A percentile compares a stretch with the other conserved stretches of the same genome.
Evolutionary conservation across 2,113 vertebrate species (phyloP).

Genomic region (Chamaea fasciata): DNA sequence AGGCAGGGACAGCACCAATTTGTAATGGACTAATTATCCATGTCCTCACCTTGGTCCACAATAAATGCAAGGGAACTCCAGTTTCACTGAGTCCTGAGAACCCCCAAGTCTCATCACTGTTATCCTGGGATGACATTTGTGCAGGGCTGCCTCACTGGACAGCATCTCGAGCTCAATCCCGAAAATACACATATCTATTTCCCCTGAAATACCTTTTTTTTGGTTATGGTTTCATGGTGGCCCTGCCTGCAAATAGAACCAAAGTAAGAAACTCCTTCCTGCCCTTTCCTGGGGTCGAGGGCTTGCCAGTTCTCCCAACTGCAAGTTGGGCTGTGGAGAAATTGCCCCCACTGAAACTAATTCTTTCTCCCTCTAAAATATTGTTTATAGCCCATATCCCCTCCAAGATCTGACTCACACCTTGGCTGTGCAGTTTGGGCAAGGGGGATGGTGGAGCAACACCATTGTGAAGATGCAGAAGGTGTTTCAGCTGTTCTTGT

Average conservation of each 20-base stretch:
- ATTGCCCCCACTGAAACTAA: neutral
- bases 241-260: neutral
- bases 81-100: neutral
- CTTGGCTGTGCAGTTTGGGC: neutral
- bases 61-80: neutral
- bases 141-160: neutral
- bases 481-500: neutral
- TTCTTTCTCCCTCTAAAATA: neutral
- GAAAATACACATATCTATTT: neutral
- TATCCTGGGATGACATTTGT: fast-evolving
- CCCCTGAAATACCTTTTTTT: neutral
- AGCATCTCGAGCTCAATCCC: neutral
- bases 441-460: neutral
- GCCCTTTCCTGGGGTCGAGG: neutral
- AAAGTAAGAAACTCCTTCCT: neutral
- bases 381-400: neutral
- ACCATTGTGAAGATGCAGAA: neutral
- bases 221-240: neutral
- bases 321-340: neutral
- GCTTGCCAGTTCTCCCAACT: neutral
- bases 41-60: neutral
- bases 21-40: neutral
- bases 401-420: neutral
- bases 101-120: fast-evolving
- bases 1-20: neutral